Conservation (phyloP, 2,113 vertebrate species). For the Atrichornis clamosus region DNA sequence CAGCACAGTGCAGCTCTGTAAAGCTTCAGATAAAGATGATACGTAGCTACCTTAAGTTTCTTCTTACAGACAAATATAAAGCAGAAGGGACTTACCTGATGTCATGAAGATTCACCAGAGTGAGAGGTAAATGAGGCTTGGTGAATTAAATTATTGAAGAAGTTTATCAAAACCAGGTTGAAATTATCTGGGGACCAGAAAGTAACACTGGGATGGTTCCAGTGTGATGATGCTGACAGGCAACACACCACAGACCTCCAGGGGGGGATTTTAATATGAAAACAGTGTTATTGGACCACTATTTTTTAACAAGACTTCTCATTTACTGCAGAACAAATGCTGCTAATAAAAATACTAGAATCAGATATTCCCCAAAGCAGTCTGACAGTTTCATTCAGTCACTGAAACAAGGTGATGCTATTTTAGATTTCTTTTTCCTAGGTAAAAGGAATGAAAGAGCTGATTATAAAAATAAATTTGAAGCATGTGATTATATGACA, state of each 20-base stretch:
- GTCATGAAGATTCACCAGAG: not conserved
- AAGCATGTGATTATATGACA: not conserved
- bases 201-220: not conserved
- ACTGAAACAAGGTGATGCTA: not conserved
- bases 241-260: not conserved
- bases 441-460: not conserved
- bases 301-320: not conserved
- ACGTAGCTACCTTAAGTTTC: not conserved
- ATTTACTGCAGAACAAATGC: not conserved
- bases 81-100: not conserved
- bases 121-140: not conserved
- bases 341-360: not conserved
- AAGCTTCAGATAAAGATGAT: slow-evolving; percentile 9
- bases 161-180: slow-evolving; percentile 4
- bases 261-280: not conserved
- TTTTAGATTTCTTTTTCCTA: not conserved
- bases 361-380: not conserved
- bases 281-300: not conserved
- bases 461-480: not conserved
- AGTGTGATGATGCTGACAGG: not conserved
- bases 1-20: not conserved
- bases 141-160: slow-evolving; percentile 28
- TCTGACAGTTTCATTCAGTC: not conserved
- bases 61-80: not conserved
- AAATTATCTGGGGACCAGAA: not conserved